Percentiles rank a stretch among this genome's conserved stretches.
These are phyloP conservation scores for Myotis daubentonii DNA, from an alignment of 2,797 vertebrate species.

Conservation along the genomic window DNA sequence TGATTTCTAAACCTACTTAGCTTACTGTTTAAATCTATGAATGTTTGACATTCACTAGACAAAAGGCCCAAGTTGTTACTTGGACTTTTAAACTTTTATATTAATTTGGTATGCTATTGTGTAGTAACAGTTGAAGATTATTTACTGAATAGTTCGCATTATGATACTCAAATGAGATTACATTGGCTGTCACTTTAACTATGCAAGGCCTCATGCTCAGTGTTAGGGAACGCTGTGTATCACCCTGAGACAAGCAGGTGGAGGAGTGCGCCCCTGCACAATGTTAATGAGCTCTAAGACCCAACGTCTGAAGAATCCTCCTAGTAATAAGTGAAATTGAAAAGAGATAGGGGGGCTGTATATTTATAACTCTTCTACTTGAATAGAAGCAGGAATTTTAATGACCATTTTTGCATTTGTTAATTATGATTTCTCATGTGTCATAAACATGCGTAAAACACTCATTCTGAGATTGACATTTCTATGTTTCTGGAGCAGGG, in stretches of 20 bases:
- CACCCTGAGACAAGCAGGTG: background rate
- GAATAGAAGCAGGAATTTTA: background rate
- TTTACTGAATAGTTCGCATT: background rate
- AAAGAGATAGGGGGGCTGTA: background rate
- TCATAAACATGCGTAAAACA: background rate
- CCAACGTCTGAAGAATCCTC: background rate
- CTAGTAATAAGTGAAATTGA: background rate
- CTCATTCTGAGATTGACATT: background rate
- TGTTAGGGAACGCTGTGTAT: background rate
- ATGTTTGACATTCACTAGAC: constrained; percentile 29
- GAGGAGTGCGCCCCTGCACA: background rate
- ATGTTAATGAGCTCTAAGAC: background rate
- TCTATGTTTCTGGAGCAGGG: background rate
- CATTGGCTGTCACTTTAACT: background rate
- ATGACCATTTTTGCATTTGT: background rate
- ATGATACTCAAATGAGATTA: constrained; percentile 11
- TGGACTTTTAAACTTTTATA: background rate
- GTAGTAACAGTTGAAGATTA: background rate
- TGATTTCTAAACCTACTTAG: constrained; percentile 27
- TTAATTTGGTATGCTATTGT: background rate
- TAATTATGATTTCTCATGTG: background rate
- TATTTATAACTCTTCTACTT: background rate
- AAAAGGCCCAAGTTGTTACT: background rate
- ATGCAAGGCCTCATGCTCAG: background rate
- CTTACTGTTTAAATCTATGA: background rate